These are phyloP conservation scores for Patella caerulea DNA, from an alignment of 2,888 invertebrate species.

Conservation along the genomic window DNA sequence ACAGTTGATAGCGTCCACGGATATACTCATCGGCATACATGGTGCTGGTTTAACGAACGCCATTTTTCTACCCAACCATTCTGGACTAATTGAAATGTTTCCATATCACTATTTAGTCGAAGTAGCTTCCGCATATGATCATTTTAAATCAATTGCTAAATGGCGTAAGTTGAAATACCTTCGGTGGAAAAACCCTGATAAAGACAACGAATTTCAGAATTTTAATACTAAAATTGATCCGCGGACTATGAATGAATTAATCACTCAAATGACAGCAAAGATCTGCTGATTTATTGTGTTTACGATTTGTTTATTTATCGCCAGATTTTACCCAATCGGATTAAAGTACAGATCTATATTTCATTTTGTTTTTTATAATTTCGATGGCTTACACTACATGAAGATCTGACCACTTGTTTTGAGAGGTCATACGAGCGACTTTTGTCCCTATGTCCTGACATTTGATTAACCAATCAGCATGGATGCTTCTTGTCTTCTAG, in stretches of 20 bases:
- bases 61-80: constrained; percentile 64
- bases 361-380: too few relatives aligned
- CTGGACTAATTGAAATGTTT: constrained; percentile 64
- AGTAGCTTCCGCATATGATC: constrained; percentile 41
- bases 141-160: constrained; percentile 65
- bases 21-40: constrained; percentile 70
- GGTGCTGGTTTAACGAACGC: constrained; percentile 69
- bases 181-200: constrained; percentile 63
- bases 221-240: constrained; percentile 56
- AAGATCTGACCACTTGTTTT: too few relatives aligned
- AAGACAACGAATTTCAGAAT: constrained; percentile 45
- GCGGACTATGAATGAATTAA: constrained; percentile 26
- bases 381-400: too few relatives aligned
- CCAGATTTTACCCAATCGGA: too few relatives aligned
- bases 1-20: constrained; percentile 53
- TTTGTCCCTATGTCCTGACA: too few relatives aligned
- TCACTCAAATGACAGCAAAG: constrained; percentile 20
- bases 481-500: too few relatives aligned
- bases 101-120: constrained; percentile 47
- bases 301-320: too few relatives aligned
- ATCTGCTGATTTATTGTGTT: constrained; percentile 14
- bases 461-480: too few relatives aligned
- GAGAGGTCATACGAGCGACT: too few relatives aligned
- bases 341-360: too few relatives aligned
- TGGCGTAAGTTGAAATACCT: constrained; percentile 66